Conservation (phyloP, 64 coral and sea anemone species). For the Dendronephthya gigantea region DNA sequence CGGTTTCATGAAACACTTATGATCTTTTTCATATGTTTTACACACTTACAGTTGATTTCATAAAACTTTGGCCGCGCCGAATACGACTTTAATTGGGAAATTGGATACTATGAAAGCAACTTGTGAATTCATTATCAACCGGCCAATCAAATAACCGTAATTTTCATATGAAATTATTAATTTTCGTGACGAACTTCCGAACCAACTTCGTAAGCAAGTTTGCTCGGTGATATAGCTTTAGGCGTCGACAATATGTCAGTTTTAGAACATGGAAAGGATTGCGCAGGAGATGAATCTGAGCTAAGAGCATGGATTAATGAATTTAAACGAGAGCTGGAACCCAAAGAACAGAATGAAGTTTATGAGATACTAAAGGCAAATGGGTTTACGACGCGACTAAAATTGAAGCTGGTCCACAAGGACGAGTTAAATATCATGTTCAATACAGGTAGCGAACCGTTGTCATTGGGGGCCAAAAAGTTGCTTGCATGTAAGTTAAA, state of each 20-base stretch:
- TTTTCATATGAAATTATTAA: too few relatives aligned
- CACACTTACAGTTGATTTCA: too few relatives aligned
- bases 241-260: not conserved
- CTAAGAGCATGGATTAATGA: not conserved
- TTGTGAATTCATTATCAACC: too few relatives aligned
- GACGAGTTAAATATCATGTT: slow-evolving; percentile 17
- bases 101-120: too few relatives aligned
- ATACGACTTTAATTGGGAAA: too few relatives aligned
- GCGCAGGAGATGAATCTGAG: not conserved
- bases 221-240: not conserved
- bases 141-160: too few relatives aligned
- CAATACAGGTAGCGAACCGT: not conserved
- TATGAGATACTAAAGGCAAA: slow-evolving; percentile 3
- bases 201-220: not conserved
- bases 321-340: not conserved
- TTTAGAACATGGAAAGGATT: too few relatives aligned
- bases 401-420: slow-evolving; percentile 22
- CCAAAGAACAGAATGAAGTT: not conserved
- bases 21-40: too few relatives aligned
- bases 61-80: too few relatives aligned
- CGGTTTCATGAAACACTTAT: too few relatives aligned
- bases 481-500: not conserved
- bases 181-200: not conserved
- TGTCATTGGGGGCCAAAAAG: slow-evolving; percentile 14
- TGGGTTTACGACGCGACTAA: not conserved